Percentiles rank a stretch among this genome's conserved stretches.
phyloP scores from a whole-genome alignment of 2,797 vertebrate genomes.

The Malacoctenus gilli region DNA sequence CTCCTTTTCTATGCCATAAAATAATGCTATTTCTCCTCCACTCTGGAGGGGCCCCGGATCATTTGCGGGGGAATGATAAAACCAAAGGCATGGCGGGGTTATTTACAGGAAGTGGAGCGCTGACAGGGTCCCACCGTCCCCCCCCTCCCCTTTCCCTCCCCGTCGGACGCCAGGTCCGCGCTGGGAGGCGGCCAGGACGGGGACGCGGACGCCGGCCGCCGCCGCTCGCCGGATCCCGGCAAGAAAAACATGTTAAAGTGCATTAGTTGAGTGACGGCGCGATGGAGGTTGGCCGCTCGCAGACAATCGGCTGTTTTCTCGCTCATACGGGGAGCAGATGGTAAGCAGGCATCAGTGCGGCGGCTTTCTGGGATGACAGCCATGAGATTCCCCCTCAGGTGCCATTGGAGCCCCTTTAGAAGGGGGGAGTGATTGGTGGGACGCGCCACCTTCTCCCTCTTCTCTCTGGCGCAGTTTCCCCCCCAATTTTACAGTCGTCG shows the following conservation, averaged over 20 bases:
- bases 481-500: conserved; percentile 49
- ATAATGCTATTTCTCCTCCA: conserved; percentile 84
- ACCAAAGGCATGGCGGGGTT: conserved; percentile 80
- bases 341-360: conserved; percentile 82
- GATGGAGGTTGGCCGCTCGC: conserved; percentile 71
- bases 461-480: conserved; percentile 57
- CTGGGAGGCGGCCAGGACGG: conserved; percentile 51
- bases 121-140: conserved; percentile 70
- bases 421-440: conserved; percentile 81
- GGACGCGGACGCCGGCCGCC: conserved; percentile 41
- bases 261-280: conserved; percentile 65
- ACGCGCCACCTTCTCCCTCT: conserved; percentile 70
- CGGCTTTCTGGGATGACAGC: conserved; percentile 86
- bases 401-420: conserved; percentile 81
- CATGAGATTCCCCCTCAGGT: conserved; percentile 86
- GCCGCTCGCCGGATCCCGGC: conserved; percentile 38
- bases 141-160: conserved; percentile 65
- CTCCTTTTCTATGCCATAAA: conserved; percentile 86
- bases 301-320: conserved; percentile 81
- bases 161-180: conserved; percentile 65
- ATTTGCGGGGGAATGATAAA: conserved; percentile 82
- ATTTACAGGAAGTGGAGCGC: conserved; percentile 79
- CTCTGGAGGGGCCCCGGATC: conserved; percentile 92
- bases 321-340: conserved; percentile 86
- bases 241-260: conserved; percentile 50